A percentile compares a stretch with the other conserved stretches of the same genome.
phyloP scores from a whole-genome alignment of 2,797 vertebrate species.

The Borostomias antarcticus region DNA sequence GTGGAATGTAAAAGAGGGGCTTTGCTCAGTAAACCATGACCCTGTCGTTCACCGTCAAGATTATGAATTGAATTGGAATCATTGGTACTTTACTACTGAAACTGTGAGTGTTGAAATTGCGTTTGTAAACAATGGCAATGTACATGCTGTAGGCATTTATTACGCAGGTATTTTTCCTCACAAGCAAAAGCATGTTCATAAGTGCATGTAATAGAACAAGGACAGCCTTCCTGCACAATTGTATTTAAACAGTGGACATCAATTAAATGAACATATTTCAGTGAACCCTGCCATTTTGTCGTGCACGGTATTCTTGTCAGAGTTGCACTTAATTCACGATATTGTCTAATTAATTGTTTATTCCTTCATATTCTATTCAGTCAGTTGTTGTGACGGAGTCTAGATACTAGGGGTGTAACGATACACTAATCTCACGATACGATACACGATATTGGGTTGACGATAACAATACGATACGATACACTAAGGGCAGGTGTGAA shows the following conservation, averaged over 20 bases:
- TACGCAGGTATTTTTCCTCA: no score
- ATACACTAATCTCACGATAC: no score
- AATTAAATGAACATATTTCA: not conserved
- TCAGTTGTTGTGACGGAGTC: not conserved
- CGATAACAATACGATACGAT: no score
- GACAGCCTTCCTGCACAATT: not conserved
- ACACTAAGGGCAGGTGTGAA: no score
- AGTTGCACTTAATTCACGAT: not conserved
- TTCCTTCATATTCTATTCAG: not conserved
- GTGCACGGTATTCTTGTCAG: not conserved
- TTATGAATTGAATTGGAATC: not conserved
- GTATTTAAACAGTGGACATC: not conserved
- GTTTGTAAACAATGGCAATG: not conserved
- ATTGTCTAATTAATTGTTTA: not conserved
- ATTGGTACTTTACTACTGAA: not conserved
- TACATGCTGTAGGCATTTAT: no score
- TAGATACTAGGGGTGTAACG: no score
- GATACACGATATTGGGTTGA: no score
- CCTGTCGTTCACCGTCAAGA: not conserved
- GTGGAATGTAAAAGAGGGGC: slow-evolving; percentile 32
- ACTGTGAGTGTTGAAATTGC: not conserved
- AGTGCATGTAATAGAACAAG: no score
- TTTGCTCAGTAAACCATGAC: not conserved
- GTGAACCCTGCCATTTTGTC: not conserved
- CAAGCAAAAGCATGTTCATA: no score